Evolutionary conservation across 2,797 vertebrate genomes (phyloP).

Genomic region (Gymnodraco acuticeps): DNA sequence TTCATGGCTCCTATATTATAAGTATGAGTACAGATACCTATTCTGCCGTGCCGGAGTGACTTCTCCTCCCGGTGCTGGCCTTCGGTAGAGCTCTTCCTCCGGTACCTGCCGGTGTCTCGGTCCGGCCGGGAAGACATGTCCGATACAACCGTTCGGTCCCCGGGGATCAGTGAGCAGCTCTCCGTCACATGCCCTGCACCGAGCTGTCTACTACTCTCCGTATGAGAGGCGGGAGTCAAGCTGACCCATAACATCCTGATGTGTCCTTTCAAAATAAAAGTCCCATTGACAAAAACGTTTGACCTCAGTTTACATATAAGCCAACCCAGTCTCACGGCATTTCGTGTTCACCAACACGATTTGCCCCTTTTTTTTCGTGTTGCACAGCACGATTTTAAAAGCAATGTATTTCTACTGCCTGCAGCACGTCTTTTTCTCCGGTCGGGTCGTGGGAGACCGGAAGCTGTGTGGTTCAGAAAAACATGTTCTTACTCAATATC

Average conservation of each 20-base stretch:
- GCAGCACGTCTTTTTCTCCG: too few species aligned
- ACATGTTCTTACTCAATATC: too few species aligned
- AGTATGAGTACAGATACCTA: conserved; percentile 18
- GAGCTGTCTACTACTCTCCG: accelerated
- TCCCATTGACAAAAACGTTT: neutral
- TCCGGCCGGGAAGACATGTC: conserved; percentile 28
- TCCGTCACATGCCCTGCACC: neutral
- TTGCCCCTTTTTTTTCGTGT: too few species aligned
- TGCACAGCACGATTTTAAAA: too few species aligned
- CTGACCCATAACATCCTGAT: neutral
- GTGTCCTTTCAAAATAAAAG: conserved; percentile 48
- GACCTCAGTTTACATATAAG: neutral
- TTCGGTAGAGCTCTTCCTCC: neutral
- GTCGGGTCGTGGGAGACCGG: too few species aligned
- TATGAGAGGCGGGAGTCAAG: neutral
- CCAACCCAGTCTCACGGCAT: too few species aligned
- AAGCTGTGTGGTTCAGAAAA: too few species aligned
- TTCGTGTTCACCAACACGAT: too few species aligned
- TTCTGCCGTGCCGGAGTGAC: neutral
- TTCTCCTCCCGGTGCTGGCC: conserved; percentile 19
- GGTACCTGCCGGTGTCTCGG: neutral
- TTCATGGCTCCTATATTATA: neutral
- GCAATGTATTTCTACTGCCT: too few species aligned
- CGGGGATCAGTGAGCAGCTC: neutral
- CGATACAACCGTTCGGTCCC: too few species aligned